Percentiles rank a stretch among this genome's conserved stretches.
Evolutionary conservation across 2,888 invertebrate species (phyloP).

Genomic region (Drosophila kanekoi): DNA sequence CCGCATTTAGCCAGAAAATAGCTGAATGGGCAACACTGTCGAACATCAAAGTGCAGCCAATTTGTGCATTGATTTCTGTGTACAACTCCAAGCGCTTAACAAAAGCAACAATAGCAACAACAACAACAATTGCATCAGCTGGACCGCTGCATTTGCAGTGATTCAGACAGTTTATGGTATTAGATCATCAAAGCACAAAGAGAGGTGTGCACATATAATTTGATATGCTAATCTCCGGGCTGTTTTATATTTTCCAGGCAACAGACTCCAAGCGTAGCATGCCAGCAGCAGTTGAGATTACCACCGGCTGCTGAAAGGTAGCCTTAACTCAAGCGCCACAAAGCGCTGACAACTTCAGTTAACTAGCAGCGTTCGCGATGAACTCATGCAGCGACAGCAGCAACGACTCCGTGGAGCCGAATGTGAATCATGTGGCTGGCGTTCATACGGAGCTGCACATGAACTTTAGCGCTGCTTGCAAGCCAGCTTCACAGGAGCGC

Average conservation of each 20-base stretch:
- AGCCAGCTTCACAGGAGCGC: slow-evolving; percentile 71
- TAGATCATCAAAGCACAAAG: slow-evolving; percentile 49
- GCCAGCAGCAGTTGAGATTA: slow-evolving; percentile 57
- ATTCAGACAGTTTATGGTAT: slow-evolving; percentile 40
- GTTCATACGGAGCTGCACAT: slow-evolving; percentile 51
- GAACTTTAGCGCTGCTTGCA: slow-evolving; percentile 44
- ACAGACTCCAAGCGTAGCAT: slow-evolving; percentile 47
- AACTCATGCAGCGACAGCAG: slow-evolving; percentile 70
- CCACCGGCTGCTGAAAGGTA: slow-evolving; percentile 50
- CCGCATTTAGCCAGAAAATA: too few relatives aligned
- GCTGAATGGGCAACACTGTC: neutral
- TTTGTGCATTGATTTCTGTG: slow-evolving; percentile 37
- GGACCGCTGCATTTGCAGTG: slow-evolving; percentile 25
- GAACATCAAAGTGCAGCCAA: slow-evolving; percentile 5
- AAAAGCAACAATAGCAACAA: slow-evolving; percentile 4
- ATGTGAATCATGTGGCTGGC: slow-evolving; percentile 29
- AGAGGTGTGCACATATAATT: slow-evolving; percentile 8
- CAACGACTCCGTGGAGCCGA: slow-evolving; percentile 67
- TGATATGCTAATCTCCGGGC: slow-evolving; percentile 9
- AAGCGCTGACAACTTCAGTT: slow-evolving; percentile 4
- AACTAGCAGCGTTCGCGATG: slow-evolving; percentile 35
- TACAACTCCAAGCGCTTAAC: slow-evolving; percentile 14
- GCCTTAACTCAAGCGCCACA: slow-evolving; percentile 16
- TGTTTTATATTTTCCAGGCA: slow-evolving; percentile 30
- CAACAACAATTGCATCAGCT: neutral